Evolutionary conservation across 2,888 invertebrate species (phyloP).

Genomic region (Chrysolina americana): DNA sequence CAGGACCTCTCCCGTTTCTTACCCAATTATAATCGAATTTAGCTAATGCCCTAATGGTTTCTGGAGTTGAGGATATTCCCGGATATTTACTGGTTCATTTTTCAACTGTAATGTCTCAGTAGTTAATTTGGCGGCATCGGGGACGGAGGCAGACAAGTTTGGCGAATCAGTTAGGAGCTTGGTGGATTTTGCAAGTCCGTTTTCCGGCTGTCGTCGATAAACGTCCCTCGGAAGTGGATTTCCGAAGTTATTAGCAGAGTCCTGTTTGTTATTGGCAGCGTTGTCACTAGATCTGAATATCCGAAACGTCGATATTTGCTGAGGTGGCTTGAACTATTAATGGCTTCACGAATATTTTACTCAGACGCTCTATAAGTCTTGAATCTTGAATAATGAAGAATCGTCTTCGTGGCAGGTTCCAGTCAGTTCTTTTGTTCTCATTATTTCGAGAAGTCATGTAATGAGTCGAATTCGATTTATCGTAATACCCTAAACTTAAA

Average conservation of each 20-base stretch:
- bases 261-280: neutral
- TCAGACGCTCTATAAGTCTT: too few species aligned
- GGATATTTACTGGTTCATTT: conserved; percentile 21
- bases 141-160: neutral
- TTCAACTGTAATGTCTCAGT: conserved; percentile 1
- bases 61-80: conserved; percentile 11
- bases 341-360: neutral
- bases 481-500: too few species aligned
- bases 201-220: conserved; percentile 1
- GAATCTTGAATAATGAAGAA: too few species aligned
- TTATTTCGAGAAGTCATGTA: too few species aligned
- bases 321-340: conserved; percentile 6
- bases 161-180: neutral
- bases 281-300: neutral
- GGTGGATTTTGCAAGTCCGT: neutral
- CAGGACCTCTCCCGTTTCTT: neutral
- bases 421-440: too few species aligned
- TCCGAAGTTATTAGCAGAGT: neutral
- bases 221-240: conserved; percentile 1
- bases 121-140: neutral
- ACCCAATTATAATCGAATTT: conserved; percentile 23
- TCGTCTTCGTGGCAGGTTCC: too few species aligned
- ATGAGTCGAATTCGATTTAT: too few species aligned
- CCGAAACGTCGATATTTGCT: neutral
- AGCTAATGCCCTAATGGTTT: conserved; percentile 15